Percentiles rank a stretch among this genome's conserved stretches.
These are phyloP conservation scores for Macaca mulatta DNA, from an alignment of 2,113 vertebrate species.

Conservation along the genomic window DNA sequence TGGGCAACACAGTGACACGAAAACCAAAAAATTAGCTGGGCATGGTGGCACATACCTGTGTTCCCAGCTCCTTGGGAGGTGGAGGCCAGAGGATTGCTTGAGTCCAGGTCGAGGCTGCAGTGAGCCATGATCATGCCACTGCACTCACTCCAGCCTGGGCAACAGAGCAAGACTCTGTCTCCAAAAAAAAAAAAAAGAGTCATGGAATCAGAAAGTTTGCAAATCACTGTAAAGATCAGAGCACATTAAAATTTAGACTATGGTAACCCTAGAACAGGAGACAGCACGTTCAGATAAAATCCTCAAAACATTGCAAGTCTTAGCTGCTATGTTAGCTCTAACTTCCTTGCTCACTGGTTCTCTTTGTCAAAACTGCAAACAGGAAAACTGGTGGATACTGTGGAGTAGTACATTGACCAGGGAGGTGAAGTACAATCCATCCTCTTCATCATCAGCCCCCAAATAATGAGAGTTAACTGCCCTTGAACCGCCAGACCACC, in stretches of 20 bases:
- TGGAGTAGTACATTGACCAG: not conserved
- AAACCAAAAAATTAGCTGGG: too few relatives aligned
- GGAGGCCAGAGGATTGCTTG: too few relatives aligned
- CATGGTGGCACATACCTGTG: too few relatives aligned
- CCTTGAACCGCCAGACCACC: not conserved
- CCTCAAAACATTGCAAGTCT: not conserved
- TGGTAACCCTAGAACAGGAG: not conserved
- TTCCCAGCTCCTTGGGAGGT: too few relatives aligned
- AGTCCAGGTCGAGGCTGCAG: too few relatives aligned
- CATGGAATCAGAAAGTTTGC: not conserved
- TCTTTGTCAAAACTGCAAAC: not conserved
- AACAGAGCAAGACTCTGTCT: too few relatives aligned
- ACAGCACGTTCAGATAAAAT: not conserved
- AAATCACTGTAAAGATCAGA: not conserved
- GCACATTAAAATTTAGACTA: not conserved
- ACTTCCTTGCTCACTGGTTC: not conserved
- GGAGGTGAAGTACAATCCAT: not conserved
- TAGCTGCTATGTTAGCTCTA: not conserved
- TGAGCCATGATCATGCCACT: too few relatives aligned
- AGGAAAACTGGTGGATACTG: not conserved
- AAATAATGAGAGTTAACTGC: not conserved
- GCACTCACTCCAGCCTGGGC: too few relatives aligned
- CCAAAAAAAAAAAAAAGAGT: not conserved
- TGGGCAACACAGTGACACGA: too few relatives aligned
- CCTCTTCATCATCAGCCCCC: not conserved